Conservation (phyloP, 2,797 vertebrate species). For the Betta splendens region DNA sequence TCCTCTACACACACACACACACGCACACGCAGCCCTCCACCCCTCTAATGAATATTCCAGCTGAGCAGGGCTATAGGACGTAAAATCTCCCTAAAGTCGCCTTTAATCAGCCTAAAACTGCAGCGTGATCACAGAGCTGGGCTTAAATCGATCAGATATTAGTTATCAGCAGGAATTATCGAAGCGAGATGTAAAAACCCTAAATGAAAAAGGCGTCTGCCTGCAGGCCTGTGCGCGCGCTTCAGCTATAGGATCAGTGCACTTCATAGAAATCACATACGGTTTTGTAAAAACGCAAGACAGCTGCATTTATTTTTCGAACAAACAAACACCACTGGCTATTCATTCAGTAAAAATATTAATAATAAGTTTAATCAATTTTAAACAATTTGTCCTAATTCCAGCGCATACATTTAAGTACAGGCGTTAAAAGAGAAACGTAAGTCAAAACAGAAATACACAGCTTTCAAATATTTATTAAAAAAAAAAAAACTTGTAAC, state of each 20-base stretch:
- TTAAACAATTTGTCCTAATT: neutral
- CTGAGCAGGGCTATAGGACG: slow-evolving; percentile 50
- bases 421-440: too few relatives aligned
- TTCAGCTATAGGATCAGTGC: neutral
- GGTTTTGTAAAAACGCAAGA: neutral
- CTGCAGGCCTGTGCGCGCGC: slow-evolving; percentile 23
- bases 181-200: slow-evolving; percentile 39
- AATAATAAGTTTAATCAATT: neutral
- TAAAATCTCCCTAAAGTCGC: slow-evolving; percentile 59
- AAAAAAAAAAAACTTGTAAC: neutral
- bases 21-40: slow-evolving; percentile 4
- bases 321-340: neutral
- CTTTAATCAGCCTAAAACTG: slow-evolving; percentile 68
- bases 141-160: slow-evolving; percentile 63
- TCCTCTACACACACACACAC: slow-evolving; percentile 4
- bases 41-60: slow-evolving; percentile 70
- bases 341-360: neutral
- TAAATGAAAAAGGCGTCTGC: slow-evolving; percentile 42
- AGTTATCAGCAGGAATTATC: slow-evolving; percentile 50
- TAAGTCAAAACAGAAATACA: too few relatives aligned
- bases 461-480: too few relatives aligned
- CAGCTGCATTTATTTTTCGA: neutral
- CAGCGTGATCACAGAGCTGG: slow-evolving; percentile 57
- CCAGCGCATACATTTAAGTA: too few relatives aligned
- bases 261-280: neutral